These are phyloP conservation scores for Maniola jurtina DNA, from an alignment of 1,140 invertebrate genomes.

Conservation along the genomic window DNA sequence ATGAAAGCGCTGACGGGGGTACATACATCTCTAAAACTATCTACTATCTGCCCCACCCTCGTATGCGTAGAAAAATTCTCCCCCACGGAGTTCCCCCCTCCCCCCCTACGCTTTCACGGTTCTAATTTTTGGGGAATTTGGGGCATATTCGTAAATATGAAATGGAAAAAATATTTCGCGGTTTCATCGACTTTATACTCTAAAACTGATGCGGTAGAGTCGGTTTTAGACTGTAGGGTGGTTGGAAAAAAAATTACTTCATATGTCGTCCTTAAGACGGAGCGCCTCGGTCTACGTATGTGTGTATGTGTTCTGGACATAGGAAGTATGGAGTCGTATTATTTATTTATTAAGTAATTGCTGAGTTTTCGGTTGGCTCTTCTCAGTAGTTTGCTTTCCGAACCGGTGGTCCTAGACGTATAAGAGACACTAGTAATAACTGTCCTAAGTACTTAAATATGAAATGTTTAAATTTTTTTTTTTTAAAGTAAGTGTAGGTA, in stretches of 20 bases:
- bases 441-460: too few species aligned
- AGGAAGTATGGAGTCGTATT: slow-evolving; percentile 40
- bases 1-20: slow-evolving; percentile 47
- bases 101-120: slow-evolving; percentile 70
- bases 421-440: too few species aligned
- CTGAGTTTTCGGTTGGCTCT: neutral
- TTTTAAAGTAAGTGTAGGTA: too few species aligned
- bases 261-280: slow-evolving; percentile 79
- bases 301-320: slow-evolving; percentile 58
- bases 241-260: slow-evolving; percentile 78
- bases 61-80: slow-evolving; percentile 56
- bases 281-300: slow-evolving; percentile 74
- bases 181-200: slow-evolving; percentile 42
- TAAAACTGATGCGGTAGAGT: slow-evolving; percentile 39
- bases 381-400: neutral
- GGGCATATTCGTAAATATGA: slow-evolving; percentile 79
- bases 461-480: too few species aligned
- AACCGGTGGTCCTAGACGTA: neutral
- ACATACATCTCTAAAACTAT: slow-evolving; percentile 71
- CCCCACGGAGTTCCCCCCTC: slow-evolving; percentile 35
- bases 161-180: slow-evolving; percentile 79
- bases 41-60: slow-evolving; percentile 50
- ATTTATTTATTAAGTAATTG: slow-evolving; percentile 16
- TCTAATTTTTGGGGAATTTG: slow-evolving; percentile 79
- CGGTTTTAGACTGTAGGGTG: slow-evolving; percentile 37